Base-by-base conservation (phyloP, 92 coral and sea anemone species). In the Desmophyllum pertusum region DNA sequence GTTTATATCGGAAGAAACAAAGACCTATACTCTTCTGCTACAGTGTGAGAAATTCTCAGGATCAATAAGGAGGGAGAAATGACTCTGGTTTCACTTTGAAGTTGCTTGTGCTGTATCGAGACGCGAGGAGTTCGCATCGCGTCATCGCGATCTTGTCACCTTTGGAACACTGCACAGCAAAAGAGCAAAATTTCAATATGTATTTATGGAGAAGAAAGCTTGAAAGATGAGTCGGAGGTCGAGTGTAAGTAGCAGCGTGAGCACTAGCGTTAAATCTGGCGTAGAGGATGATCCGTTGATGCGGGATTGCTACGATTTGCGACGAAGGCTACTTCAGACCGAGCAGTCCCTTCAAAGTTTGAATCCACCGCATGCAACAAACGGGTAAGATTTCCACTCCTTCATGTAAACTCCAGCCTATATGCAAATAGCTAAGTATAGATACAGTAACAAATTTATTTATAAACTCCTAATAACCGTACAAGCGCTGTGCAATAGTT, bases 321-420 rank as follows among this genome's bases (percentile, higher is more conserved):
- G 98, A 75, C 89, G 98, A 90, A 84, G 98, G 64, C 69, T 96
- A 37, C 94, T 96, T 8, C 98, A 94, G 90, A 96, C 98, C 6
- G 98, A 96, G 86, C 98, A 96, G 81, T 96, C 98, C 2, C 95
- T 96, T 29, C 97, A 96, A 66, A 94, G 86, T 76, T 89, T 96
- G 91, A 96, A 96, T 81, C 98, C 98, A 9, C 98, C 98, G 33
- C 92, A 88, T 35, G 51, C 89, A 37, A 78, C 81, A 23, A 82
- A 87, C 87, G 88, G 97, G 98, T 95, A 88, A 77, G 86, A 45
- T 43, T 68, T 72, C 45, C 17, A 9, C 30, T n/a, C 52, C 39
- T 40, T 29, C 0, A 1, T 50, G 18, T 31, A 40, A 1, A 10
- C 38, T 41, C 25, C 5, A 25, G 33, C 19, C 50, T 39, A 21